These are phyloP conservation scores for Lycaon pictus DNA, from an alignment of 2,113 vertebrate genomes.

Conservation along the genomic window DNA sequence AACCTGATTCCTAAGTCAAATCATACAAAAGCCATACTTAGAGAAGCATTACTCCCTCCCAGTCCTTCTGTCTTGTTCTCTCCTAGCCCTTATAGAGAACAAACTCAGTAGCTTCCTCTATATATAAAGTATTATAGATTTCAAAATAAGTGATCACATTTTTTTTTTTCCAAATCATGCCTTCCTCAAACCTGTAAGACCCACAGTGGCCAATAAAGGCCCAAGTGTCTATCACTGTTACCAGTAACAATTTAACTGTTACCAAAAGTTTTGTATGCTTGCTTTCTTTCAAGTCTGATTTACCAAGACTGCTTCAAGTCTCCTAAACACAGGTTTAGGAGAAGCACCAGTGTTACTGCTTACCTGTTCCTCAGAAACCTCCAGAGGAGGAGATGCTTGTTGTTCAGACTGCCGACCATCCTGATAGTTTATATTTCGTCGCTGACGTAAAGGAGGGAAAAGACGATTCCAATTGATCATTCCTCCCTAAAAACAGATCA, in stretches of 20 bases:
- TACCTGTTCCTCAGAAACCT: conserved; percentile 97
- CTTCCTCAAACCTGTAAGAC: neutral
- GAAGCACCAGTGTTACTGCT: neutral
- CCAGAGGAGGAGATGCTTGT: conserved; percentile 87
- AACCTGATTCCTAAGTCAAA: neutral
- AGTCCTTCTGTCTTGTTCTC: too few relatives aligned
- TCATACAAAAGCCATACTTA: neutral
- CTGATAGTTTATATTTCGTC: conserved; percentile 88
- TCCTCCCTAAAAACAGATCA: conserved; percentile 87
- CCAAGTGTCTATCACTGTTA: neutral
- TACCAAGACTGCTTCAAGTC: neutral
- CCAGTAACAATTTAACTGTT: neutral
- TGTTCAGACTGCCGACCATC: conserved; percentile 85
- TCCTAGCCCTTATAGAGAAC: neutral
- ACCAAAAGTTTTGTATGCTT: neutral
- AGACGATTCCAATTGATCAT: conserved; percentile 95
- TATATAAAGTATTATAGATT: neutral
- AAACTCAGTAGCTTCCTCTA: neutral
- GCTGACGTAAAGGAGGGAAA: conserved; percentile 93
- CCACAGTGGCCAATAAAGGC: neutral
- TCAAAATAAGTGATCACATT: neutral
- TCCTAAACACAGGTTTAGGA: neutral
- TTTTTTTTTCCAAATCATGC: neutral
- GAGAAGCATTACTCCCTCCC: neutral
- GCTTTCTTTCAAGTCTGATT: neutral